Evolutionary conservation across 2,888 invertebrate genomes (phyloP).

Genomic region (Rotaria macrura): DNA sequence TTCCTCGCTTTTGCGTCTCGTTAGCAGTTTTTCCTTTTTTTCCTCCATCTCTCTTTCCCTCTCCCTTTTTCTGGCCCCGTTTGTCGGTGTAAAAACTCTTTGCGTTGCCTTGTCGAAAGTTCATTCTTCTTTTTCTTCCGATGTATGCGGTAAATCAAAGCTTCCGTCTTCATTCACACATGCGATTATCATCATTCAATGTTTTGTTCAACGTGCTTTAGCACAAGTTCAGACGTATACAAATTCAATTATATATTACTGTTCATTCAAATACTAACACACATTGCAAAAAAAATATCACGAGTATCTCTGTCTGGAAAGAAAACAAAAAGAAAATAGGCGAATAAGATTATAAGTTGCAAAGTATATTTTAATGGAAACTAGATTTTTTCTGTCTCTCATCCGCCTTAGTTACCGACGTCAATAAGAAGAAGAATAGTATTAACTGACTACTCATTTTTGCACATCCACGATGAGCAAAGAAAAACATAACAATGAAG

Average conservation of each 20-base stretch:
- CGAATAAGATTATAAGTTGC: not conserved
- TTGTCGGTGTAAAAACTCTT: not conserved
- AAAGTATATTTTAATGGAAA: not conserved
- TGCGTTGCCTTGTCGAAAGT: not conserved
- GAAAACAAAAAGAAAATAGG: not conserved
- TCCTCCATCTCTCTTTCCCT: not conserved
- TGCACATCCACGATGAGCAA: not conserved
- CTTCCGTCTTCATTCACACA: not conserved
- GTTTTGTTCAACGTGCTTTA: slow-evolving; percentile 1
- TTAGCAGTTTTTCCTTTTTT: slow-evolving; percentile 3
- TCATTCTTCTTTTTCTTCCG: not conserved
- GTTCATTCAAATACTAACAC: not conserved
- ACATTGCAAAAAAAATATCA: not conserved
- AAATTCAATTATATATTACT: not conserved
- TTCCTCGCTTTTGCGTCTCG: slow-evolving; percentile 1
- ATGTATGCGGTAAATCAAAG: not conserved
- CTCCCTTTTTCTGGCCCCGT: not conserved
- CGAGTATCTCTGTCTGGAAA: not conserved
- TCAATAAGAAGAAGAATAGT: not conserved
- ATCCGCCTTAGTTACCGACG: not conserved
- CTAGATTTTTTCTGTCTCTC: not conserved
- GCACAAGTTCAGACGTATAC: not conserved
- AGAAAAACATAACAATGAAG: not conserved
- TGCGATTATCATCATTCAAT: not conserved
- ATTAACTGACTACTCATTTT: not conserved